These are phyloP conservation scores for Drosophila nikananu DNA, from an alignment of 1,140 invertebrate species.

Conservation along the genomic window DNA sequence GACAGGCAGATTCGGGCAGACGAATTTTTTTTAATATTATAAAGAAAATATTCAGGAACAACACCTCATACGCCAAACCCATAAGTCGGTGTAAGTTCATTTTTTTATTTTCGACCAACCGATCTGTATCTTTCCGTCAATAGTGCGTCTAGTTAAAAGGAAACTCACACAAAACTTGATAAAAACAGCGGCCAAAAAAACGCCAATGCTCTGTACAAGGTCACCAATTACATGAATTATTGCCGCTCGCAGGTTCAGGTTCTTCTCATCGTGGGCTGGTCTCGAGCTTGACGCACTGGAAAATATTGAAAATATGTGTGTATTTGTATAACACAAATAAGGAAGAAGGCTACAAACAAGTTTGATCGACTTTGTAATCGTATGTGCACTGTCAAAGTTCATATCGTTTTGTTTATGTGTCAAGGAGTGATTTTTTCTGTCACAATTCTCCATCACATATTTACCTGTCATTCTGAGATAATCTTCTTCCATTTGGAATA, in stretches of 20 bases:
- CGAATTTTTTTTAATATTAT: no score
- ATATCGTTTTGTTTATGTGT: no score
- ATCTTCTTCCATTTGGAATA: constrained; percentile 56
- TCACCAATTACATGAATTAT: constrained; percentile 97
- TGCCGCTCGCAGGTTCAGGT: constrained; percentile 95
- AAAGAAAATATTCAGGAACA: no score
- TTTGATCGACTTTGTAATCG: no score
- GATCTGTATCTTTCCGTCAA: no score
- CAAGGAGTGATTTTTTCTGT: no score
- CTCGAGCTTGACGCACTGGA: background rate
- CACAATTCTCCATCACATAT: background rate
- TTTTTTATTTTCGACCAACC: no score
- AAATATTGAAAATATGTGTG: constrained; percentile 5
- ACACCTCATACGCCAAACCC: no score
- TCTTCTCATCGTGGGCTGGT: constrained; percentile 77
- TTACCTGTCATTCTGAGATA: constrained; percentile 42
- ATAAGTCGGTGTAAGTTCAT: no score
- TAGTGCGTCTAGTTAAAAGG: constrained; percentile 29
- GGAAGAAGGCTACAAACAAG: no score
- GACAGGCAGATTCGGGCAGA: no score
- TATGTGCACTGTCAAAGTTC: no score
- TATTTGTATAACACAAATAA: constrained; percentile 6
- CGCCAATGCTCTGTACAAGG: constrained; percentile 95
- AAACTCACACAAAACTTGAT: constrained; percentile 92
- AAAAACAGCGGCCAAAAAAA: constrained; percentile 92